Percentiles rank a stretch among this genome's conserved stretches.
Conservation (phyloP, 2,797 vertebrate genomes). For the Arctocebus calabarensis region DNA sequence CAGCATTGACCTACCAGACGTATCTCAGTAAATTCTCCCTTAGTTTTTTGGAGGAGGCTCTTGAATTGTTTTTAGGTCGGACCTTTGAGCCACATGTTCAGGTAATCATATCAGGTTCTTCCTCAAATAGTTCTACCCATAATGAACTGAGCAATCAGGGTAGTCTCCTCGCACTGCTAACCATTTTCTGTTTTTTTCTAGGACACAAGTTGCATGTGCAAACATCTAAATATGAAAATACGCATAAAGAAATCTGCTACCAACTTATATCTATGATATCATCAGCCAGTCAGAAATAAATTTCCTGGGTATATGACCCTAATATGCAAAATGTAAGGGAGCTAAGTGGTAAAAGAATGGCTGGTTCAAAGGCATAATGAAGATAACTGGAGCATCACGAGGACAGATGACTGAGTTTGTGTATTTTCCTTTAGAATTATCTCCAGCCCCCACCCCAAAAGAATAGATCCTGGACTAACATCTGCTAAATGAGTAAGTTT, state of each 20-base stretch:
- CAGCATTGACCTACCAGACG: neutral
- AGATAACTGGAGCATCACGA: neutral
- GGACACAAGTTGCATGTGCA: neutral
- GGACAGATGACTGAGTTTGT: neutral
- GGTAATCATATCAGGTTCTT: neutral
- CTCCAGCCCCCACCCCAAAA: neutral
- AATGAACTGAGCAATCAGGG: constrained; percentile 31
- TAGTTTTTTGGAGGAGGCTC: neutral
- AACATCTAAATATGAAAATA: constrained; percentile 52
- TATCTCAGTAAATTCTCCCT: neutral
- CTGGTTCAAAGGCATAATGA: neutral
- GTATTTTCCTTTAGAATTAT: neutral
- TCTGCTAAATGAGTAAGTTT: neutral
- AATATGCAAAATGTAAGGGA: neutral
- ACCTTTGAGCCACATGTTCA: neutral
- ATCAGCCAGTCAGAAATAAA: neutral
- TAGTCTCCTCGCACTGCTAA: constrained; percentile 14
- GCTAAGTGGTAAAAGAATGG: neutral
- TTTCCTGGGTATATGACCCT: neutral
- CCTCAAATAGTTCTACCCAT: neutral
- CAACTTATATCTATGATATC: neutral
- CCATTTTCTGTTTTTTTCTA: constrained; percentile 15
- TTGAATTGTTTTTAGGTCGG: neutral
- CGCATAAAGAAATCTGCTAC: constrained; percentile 5
- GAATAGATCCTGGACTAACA: neutral